Conservation (phyloP, 2,113 vertebrate genomes). For the Corythaixoides concolor region DNA sequence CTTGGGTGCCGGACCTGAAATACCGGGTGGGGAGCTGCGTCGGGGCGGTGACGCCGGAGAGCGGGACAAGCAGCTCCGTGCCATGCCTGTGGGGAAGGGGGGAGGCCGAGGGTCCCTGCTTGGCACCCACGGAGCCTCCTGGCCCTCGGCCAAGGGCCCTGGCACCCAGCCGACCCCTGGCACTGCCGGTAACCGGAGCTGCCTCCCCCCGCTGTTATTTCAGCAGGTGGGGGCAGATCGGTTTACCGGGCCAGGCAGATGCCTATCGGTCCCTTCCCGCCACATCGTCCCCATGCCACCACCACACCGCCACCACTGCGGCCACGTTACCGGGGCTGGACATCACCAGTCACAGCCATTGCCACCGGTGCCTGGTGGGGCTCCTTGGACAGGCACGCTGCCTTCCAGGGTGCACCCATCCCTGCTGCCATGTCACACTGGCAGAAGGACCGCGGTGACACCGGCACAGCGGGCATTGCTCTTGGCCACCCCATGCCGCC, state of each 20-base stretch:
- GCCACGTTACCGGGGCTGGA: neutral
- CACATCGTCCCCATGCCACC: neutral
- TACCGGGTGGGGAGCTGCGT: neutral
- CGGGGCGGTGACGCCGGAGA: neutral
- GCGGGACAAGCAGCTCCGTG: neutral
- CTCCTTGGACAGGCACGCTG: fast-evolving
- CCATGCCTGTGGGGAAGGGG: neutral
- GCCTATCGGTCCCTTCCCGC: slow-evolving; percentile 18
- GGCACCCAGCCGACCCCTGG: slow-evolving; percentile 37
- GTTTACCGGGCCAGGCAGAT: slow-evolving; percentile 45
- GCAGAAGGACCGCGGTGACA: neutral
- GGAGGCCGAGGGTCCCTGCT: neutral
- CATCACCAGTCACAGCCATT: neutral
- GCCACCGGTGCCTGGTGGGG: neutral
- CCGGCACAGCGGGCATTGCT: neutral
- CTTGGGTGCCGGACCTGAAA: slow-evolving; percentile 56
- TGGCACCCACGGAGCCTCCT: neutral
- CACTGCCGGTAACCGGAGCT: slow-evolving; percentile 48
- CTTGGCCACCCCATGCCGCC: neutral
- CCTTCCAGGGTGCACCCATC: neutral
- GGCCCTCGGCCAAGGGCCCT: slow-evolving; percentile 18
- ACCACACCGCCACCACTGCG: fast-evolving
- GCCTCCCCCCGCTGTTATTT: slow-evolving; percentile 57
- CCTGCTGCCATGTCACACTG: fast-evolving
- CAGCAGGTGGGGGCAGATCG: slow-evolving; percentile 53